Evolutionary conservation across 2,888 invertebrate species (phyloP), one percentile per base, ranked within the genome.

Genomic region (Agrochola litura): DNA sequence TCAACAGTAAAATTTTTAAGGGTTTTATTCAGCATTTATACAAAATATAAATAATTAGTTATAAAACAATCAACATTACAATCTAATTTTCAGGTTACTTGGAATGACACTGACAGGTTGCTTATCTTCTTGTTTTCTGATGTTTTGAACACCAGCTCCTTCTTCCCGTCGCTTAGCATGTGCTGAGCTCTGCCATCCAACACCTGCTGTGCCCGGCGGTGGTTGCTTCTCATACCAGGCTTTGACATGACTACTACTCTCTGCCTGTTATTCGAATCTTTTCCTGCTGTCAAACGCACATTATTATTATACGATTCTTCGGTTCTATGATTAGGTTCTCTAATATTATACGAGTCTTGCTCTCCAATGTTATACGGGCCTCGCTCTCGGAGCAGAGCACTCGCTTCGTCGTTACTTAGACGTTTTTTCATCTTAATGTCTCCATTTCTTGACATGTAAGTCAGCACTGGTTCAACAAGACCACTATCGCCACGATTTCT

Each of bases 101-200:
- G 90, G 82, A 95, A 95, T 6, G 95, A 93, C 19, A 95, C 88
- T 19, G 95, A 92, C 43, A 95, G 84, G 85, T 95, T 95, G 73
- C 91, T 92, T 37, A 95, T 95, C 78, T 87, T 92, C 81, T 91
- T 93, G 68, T 94, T 86, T 5, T 69, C 64, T 1, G 93, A 90
- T 6, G 95, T 92, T 63, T 86, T 92, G 75, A 95, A 95, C 30
- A 95, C 77, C 5, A 95, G 73, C 76, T 94, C 90, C 75, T 94
- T 95, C 56, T 88, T 91, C 2, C 93, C 94, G 64, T 89, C 76
- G 0, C 81, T 81, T 43, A 86, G 63, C 4, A 87, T 56, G 1
- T 90, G 91, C 56, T 85, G 86, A 5, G 85, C 68, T 6, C 73
- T 54, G 6, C 89, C 89, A 5, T 79, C 67, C 68, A 92, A 54